Evolutionary conservation across 2,888 invertebrate genomes (phyloP), one percentile per base, ranked within the genome.

Genomic region (Leptinotarsa peninsularis): DNA sequence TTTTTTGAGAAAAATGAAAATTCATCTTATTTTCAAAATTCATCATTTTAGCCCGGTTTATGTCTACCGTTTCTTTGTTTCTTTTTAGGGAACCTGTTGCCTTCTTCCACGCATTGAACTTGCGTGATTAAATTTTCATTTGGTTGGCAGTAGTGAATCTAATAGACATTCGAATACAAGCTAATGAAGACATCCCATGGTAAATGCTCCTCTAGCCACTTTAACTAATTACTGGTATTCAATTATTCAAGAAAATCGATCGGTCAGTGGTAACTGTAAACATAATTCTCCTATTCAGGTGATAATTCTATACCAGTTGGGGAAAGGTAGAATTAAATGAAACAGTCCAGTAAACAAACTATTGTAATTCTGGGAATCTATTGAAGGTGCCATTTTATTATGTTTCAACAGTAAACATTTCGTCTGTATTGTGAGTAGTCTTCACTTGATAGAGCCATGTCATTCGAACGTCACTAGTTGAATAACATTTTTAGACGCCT

Each of bases 211-310:
- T 66, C 67, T 72, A 60, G 54, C 74, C 78, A 76, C 76, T 76
- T 73, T 50, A 73, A 50, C 72, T 76, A 78, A 78, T 76, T 76
- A 78, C 72, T 67, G 49, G n/a, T 17, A 67, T 60, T 78, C 71
- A 78, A 78, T 78, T 76, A 78, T 78, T 73, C 74, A 78, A 56
- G 56, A 21, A 71, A 60, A 73, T 74, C 68, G 78, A 78, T 78
- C 72, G 49, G 73, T 72, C 54, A 63, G 66, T 74, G 49, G 23
- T 18, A 63, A 71, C 23, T 63, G 71, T 63, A 63, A 27, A 63
- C 63, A 63, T 63, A 63, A 63, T 33, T 63, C n/a, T 63, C 49
- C 50, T 4, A 60, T 49, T 14, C 52, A n/a, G 17, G 43, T 71
- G 23, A 18, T 60, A 23, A 58, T 50, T 17, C 63, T 71, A 52